These are phyloP conservation scores for Zosterops lateralis DNA, from an alignment of 2,113 vertebrate genomes.

Conservation along the genomic window DNA sequence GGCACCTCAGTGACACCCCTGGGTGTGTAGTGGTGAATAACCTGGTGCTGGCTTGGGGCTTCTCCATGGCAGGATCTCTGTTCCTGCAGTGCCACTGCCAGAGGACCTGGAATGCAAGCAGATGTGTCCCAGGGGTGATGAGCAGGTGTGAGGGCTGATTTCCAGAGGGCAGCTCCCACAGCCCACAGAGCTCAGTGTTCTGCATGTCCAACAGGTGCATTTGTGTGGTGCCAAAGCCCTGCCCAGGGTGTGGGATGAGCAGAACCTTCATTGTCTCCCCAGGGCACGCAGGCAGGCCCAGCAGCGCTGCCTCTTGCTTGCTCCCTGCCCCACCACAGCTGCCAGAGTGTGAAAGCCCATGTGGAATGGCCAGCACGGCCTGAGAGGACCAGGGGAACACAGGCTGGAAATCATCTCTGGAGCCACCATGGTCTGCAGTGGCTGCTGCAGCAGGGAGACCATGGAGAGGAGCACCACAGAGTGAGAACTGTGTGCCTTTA, in stretches of 20 bases:
- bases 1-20: too few relatives aligned
- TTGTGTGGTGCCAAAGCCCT: accelerated
- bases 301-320: neutral
- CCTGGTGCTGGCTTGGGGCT: neutral
- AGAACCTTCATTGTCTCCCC: too few relatives aligned
- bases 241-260: neutral
- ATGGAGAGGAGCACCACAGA: too few relatives aligned
- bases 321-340: neutral
- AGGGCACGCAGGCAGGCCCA: too few relatives aligned
- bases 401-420: neutral
- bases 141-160: too few relatives aligned
- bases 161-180: neutral
- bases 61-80: neutral
- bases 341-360: neutral
- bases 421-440: neutral
- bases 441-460: neutral
- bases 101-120: too few relatives aligned
- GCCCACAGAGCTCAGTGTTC: neutral
- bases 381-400: neutral
- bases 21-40: too few relatives aligned
- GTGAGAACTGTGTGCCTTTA: neutral
- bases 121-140: neutral
- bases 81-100: neutral
- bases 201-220: too few relatives aligned
- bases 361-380: neutral